Conservation (phyloP, 2,888 invertebrate species). For the Drosophila melanosoma region DNA sequence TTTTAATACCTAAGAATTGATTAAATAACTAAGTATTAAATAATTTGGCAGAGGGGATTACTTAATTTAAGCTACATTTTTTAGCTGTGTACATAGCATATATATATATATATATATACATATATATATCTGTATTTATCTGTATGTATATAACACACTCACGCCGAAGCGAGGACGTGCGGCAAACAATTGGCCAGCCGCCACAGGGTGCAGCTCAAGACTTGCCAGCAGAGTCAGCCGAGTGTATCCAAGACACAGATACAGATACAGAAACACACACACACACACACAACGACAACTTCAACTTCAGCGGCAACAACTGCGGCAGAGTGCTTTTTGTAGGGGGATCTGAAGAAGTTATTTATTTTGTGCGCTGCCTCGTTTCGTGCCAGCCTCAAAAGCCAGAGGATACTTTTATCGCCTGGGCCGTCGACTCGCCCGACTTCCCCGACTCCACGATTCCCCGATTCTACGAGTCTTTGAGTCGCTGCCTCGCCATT, state of each 20-base stretch:
- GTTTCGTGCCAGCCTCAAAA: conserved; percentile 53
- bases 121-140: background rate
- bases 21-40: background rate
- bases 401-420: conserved; percentile 78
- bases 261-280: conserved; percentile 15
- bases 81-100: background rate
- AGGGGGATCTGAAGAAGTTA: conserved; percentile 70
- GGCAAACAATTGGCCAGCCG: conserved; percentile 71
- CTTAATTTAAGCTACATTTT: background rate
- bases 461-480: background rate
- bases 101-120: background rate
- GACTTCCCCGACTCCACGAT: background rate
- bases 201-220: conserved; percentile 74
- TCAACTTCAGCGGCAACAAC: conserved; percentile 7
- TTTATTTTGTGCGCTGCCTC: conserved; percentile 66
- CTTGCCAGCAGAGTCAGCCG: conserved; percentile 46
- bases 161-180: conserved; percentile 74
- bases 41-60: background rate
- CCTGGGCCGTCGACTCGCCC: conserved; percentile 39
- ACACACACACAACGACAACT: conserved; percentile 11
- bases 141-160: conserved; percentile 14
- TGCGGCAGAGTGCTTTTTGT: conserved; percentile 15
- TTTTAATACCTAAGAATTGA: background rate
- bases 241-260: conserved; percentile 68
- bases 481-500: conserved; percentile 36